phyloP scores from a whole-genome alignment of 2,797 vertebrate species.

The Sternotherus odoratus region DNA sequence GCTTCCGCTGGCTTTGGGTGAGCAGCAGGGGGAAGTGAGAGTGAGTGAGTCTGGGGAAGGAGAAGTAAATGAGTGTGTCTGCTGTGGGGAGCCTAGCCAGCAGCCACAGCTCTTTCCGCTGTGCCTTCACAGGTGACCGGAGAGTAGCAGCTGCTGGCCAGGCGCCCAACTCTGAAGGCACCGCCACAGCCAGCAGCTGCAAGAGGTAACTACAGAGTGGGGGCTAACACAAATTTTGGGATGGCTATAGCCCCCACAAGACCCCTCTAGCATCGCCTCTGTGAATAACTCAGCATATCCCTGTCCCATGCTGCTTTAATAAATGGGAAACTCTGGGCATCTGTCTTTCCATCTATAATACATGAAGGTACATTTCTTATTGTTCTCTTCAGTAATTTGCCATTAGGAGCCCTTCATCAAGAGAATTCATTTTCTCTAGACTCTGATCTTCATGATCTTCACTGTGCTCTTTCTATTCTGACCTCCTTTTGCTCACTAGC shows the following conservation, averaged over 20 bases:
- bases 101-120: background rate
- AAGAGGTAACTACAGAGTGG: background rate
- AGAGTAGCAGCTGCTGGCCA: background rate
- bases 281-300: background rate
- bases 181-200: background rate
- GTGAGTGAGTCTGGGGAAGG: background rate
- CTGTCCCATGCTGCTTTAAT: background rate
- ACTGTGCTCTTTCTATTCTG: constrained; percentile 37
- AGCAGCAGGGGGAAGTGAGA: background rate
- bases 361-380: background rate
- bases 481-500: constrained; percentile 57
- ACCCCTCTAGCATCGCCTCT: background rate
- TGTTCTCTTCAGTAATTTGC: background rate
- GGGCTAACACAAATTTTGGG: background rate
- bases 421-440: constrained; percentile 35
- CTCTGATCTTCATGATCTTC: constrained; percentile 32
- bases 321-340: rapidly evolving
- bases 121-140: background rate
- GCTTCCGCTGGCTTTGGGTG: background rate
- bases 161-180: background rate
- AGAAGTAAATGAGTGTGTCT: background rate
- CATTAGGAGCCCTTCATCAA: constrained; percentile 22
- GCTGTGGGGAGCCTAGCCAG: background rate
- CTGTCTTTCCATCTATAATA: background rate
- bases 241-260: background rate